Evolutionary conservation across 2,888 invertebrate species (phyloP).

Genomic region (Orthosia incerta): DNA sequence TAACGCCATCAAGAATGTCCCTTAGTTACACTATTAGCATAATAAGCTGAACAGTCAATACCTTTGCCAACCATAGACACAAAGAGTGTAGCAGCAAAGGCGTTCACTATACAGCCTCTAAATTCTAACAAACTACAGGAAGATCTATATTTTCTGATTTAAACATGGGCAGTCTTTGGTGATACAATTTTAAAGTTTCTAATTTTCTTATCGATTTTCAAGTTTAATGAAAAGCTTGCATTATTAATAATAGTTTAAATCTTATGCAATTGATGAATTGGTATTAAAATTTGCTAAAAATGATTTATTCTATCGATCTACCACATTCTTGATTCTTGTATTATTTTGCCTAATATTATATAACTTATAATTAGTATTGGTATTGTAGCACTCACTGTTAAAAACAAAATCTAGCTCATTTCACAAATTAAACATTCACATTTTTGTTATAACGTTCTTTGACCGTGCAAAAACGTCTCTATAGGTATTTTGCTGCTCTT

Average conservation of each 20-base stretch:
- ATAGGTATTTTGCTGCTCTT: constrained; percentile 17
- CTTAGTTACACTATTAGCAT: constrained; percentile 5
- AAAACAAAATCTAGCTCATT: constrained; percentile 3
- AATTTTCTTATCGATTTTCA: constrained; percentile 42
- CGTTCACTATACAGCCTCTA: constrained; percentile 38
- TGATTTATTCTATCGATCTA: constrained; percentile 1
- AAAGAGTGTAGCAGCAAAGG: constrained; percentile 24
- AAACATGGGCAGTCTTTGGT: constrained; percentile 75
- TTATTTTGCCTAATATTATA: constrained; percentile 9
- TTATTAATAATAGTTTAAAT: constrained; percentile 36
- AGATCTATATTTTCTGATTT: constrained; percentile 68
- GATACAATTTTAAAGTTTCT: constrained; percentile 59
- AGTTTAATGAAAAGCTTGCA: constrained; percentile 39
- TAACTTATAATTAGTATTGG: constrained; percentile 31
- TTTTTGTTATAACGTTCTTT: neutral
- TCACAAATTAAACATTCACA: constrained; percentile 1
- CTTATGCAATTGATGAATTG: constrained; percentile 16
- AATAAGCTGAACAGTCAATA: constrained; percentile 25
- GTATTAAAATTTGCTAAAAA: constrained; percentile 24
- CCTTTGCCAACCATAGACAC: constrained; percentile 26
- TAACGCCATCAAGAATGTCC: too few species aligned
- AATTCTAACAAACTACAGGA: constrained; percentile 63
- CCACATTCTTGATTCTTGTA: neutral
- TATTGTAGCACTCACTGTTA: constrained; percentile 43
- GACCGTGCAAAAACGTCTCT: constrained; percentile 28